A percentile compares a stretch with the other conserved stretches of the same genome.
Conservation (phyloP, 2,113 vertebrate species). For the Otis tarda region DNA sequence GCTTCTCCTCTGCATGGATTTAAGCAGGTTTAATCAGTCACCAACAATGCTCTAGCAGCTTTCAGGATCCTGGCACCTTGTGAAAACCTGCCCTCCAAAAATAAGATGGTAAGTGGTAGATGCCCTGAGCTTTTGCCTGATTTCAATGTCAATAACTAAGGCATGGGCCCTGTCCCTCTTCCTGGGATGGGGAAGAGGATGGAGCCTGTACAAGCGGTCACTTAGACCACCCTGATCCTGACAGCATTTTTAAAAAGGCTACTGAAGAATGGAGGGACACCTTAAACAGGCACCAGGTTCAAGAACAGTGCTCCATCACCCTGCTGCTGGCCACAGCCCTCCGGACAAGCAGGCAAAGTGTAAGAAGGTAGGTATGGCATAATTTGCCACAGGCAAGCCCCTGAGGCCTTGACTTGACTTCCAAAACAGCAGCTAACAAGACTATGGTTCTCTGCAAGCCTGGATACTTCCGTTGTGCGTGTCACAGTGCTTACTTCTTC, state of each 20-base stretch:
- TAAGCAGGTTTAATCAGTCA: not conserved
- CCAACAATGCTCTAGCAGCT: not conserved
- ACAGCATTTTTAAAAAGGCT: not conserved
- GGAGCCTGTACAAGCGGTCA: not conserved
- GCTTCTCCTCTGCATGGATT: not conserved
- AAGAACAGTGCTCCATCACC: not conserved
- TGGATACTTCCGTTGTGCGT: not conserved
- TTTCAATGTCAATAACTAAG: not conserved
- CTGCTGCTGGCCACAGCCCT: not conserved
- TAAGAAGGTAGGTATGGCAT: not conserved
- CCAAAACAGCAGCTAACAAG: not conserved
- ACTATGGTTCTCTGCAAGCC: not conserved
- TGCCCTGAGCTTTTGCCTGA: not conserved
- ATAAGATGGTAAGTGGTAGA: not conserved
- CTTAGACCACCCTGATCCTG: not conserved
- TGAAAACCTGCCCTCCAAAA: not conserved
- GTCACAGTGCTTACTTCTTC: not conserved
- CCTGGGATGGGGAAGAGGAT: fast-evolving
- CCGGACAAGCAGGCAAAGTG: fast-evolving
- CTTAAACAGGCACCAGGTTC: not conserved
- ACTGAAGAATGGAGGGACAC: not conserved
- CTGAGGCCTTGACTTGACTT: not conserved
- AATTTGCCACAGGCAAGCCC: not conserved
- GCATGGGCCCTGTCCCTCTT: not conserved
- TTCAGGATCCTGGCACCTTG: not conserved